These are phyloP conservation scores for Myripristis jacobus DNA, from an alignment of 2,797 vertebrate species.

Conservation along the genomic window DNA sequence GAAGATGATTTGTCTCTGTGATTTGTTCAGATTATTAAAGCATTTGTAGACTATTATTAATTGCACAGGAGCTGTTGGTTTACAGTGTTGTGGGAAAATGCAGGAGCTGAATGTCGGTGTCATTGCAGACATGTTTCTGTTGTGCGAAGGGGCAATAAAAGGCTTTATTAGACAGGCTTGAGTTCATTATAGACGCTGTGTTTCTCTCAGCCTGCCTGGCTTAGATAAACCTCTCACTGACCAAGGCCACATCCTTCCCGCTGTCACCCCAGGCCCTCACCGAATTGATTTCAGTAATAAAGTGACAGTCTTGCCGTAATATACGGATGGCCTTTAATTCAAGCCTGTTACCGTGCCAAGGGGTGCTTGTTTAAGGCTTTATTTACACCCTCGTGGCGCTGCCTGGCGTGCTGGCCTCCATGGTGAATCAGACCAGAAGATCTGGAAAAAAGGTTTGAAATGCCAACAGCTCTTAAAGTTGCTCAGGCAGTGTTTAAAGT, in stretches of 20 bases:
- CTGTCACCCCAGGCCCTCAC: slow-evolving; percentile 82
- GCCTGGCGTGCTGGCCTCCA: slow-evolving; percentile 70
- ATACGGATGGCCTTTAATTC: slow-evolving; percentile 89
- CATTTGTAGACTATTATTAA: slow-evolving; percentile 51
- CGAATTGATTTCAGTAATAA: slow-evolving; percentile 94
- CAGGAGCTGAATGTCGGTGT: slow-evolving; percentile 18
- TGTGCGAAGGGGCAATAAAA: slow-evolving; percentile 72
- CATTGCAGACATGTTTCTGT: slow-evolving; percentile 35
- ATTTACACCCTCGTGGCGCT: slow-evolving; percentile 87
- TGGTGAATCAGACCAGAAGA: slow-evolving; percentile 80
- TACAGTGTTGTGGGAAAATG: slow-evolving; percentile 18
- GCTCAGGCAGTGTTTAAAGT: slow-evolving; percentile 71
- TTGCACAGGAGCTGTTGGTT: slow-evolving; percentile 48
- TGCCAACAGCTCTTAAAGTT: slow-evolving; percentile 77
- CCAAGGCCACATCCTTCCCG: slow-evolving; percentile 85
- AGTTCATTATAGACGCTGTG: slow-evolving; percentile 86
- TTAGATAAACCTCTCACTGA: slow-evolving; percentile 91
- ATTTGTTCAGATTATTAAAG: slow-evolving; percentile 60
- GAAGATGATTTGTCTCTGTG: slow-evolving; percentile 54
- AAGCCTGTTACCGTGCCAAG: slow-evolving; percentile 84
- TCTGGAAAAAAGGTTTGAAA: slow-evolving; percentile 80
- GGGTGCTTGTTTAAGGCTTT: slow-evolving; percentile 90
- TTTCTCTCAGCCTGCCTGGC: slow-evolving; percentile 85
- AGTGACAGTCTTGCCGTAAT: slow-evolving; percentile 89
- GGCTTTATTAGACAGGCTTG: slow-evolving; percentile 86